phyloP scores from a whole-genome alignment of 2,888 invertebrate genomes.

The Dryococelus australis region DNA sequence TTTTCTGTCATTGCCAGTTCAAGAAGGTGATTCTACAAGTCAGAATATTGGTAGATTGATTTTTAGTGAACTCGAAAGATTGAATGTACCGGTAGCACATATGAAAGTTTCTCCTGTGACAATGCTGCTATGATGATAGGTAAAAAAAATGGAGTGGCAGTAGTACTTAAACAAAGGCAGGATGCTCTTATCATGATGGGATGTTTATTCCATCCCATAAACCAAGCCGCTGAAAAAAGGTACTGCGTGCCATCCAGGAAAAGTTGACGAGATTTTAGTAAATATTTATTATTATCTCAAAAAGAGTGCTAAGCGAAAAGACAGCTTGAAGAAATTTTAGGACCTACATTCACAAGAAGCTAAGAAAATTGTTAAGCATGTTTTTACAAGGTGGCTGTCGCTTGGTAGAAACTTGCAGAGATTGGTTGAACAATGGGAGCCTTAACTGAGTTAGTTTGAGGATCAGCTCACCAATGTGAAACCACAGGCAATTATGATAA shows the following conservation, averaged over 20 bases:
- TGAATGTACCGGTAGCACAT: not conserved
- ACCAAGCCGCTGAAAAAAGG: constrained; percentile 12
- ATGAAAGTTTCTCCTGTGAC: not conserved
- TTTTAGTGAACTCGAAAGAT: not conserved
- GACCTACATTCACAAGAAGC: not conserved
- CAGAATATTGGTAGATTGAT: not conserved
- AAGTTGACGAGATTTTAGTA: not conserved
- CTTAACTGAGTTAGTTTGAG: not conserved
- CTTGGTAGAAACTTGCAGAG: constrained; percentile 2
- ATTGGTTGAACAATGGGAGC: not conserved
- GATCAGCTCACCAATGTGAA: not conserved
- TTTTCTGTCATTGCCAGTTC: not conserved
- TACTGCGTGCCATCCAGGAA: not conserved
- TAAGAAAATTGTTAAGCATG: not conserved
- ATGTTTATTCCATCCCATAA: not conserved
- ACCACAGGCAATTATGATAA: not conserved
- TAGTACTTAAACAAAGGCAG: constrained; percentile 1
- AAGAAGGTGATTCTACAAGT: not conserved
- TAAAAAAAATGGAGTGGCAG: constrained; percentile 8
- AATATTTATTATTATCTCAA: not conserved
- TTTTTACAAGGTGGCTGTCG: constrained; percentile 5
- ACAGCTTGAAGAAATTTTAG: constrained; percentile 9
- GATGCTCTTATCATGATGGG: not conserved
- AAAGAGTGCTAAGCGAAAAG: not conserved
- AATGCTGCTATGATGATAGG: constrained; percentile 11